A percentile compares a stretch with the other conserved stretches of the same genome.
Evolutionary conservation across 2,113 vertebrate species (phyloP).

Genomic region (Phasianus colchicus): DNA sequence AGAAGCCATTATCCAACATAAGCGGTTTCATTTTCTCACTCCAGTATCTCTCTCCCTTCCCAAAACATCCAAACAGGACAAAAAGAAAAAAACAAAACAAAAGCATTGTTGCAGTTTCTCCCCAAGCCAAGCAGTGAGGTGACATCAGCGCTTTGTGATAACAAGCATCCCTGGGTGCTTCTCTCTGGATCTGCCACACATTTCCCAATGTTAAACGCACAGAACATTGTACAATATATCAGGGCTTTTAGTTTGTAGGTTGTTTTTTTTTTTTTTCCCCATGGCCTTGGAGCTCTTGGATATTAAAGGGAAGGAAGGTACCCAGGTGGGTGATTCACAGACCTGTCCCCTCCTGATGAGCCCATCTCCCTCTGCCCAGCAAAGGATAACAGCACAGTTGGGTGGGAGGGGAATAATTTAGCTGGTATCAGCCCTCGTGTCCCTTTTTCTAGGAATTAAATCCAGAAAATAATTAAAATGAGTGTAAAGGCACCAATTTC

Average conservation of each 20-base stretch:
- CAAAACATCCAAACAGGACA: neutral
- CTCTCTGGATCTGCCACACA: neutral
- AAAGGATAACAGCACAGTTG: neutral
- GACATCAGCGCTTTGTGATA: neutral
- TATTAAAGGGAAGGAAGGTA: neutral
- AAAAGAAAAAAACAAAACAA: fast-evolving
- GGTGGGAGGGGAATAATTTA: too few species aligned
- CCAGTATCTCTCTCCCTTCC: neutral
- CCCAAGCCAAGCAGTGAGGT: neutral
- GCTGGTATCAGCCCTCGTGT: too few species aligned
- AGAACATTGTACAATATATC: too few species aligned
- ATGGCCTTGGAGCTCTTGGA: neutral
- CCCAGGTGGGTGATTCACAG: too few species aligned
- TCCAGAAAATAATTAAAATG: neutral
- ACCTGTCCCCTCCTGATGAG: neutral
- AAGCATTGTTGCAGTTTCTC: neutral
- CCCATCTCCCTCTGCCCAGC: fast-evolving
- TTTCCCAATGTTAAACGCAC: neutral
- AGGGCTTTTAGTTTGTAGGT: neutral
- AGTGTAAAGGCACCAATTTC: neutral
- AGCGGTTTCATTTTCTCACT: neutral
- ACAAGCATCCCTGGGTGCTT: neutral
- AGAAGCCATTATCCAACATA: neutral
- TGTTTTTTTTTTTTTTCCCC: neutral
- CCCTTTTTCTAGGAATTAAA: neutral